Conservation (phyloP, 2,797 vertebrate genomes). For the Gymnoscopelus microlampas region DNA sequence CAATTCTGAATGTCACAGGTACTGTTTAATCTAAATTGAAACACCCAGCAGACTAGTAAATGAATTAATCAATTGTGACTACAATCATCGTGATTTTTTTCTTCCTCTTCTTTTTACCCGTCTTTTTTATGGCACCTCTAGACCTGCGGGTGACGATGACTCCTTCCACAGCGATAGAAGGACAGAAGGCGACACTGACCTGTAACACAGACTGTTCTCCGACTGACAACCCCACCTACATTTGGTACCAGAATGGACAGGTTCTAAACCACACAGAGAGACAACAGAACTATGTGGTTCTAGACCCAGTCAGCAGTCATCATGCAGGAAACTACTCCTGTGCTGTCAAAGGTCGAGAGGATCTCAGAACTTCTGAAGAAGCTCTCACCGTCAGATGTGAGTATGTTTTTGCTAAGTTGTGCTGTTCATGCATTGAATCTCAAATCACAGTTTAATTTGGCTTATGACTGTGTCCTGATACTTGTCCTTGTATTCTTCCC, state of each 20-base stretch:
- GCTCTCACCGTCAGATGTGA: too few relatives aligned
- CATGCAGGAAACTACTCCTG: conserved; percentile 22
- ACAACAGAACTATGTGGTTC: not conserved
- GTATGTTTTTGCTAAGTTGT: too few relatives aligned
- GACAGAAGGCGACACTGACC: conserved; percentile 11
- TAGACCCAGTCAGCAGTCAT: too few relatives aligned
- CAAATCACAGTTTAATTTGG: too few relatives aligned
- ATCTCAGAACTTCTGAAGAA: conserved; percentile 6
- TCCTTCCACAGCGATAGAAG: conserved; percentile 7
- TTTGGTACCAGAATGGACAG: conserved; percentile 28
- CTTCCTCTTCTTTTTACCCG: too few relatives aligned
- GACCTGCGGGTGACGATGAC: conserved; percentile 28
- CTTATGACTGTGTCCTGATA: too few relatives aligned
- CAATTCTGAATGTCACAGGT: conserved; percentile 63
- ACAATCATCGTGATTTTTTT: not conserved
- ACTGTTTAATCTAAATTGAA: not conserved
- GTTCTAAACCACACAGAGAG: not conserved
- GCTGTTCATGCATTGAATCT: too few relatives aligned
- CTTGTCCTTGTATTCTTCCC: too few relatives aligned
- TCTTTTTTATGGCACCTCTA: not conserved
- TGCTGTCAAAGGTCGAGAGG: conserved; percentile 12
- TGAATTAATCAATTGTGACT: not conserved
- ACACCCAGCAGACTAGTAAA: not conserved
- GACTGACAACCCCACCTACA: too few relatives aligned
- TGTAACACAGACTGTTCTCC: too few relatives aligned